Conservation (phyloP, 2,113 vertebrate genomes). For the Brachyhypopomus occidentalis region DNA sequence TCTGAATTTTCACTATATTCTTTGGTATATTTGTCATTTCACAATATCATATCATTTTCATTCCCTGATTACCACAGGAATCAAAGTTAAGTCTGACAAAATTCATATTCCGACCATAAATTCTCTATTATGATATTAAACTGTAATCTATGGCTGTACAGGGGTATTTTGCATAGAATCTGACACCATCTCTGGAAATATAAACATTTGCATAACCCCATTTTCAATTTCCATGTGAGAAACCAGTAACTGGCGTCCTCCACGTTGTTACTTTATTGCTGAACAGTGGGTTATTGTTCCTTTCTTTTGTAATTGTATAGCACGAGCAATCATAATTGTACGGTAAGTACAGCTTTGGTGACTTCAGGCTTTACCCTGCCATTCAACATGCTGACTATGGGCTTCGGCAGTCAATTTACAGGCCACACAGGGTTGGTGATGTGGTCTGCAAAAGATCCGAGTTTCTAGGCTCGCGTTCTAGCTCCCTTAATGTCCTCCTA, state of each 20-base stretch:
- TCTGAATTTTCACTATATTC: neutral
- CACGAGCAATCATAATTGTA: slow-evolving; percentile 42
- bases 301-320: slow-evolving; percentile 43
- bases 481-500: slow-evolving; percentile 34
- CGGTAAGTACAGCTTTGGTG: slow-evolving; percentile 38
- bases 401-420: slow-evolving; percentile 31
- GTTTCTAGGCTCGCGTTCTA: slow-evolving; percentile 33
- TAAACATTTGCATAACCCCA: slow-evolving; percentile 64
- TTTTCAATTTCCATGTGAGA: slow-evolving; percentile 54
- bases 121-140: slow-evolving; percentile 65
- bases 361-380: slow-evolving; percentile 32
- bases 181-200: slow-evolving; percentile 62
- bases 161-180: slow-evolving; percentile 58
- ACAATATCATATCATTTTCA: slow-evolving; percentile 10
- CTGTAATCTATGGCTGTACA: slow-evolving; percentile 62
- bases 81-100: slow-evolving; percentile 45
- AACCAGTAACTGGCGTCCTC: slow-evolving; percentile 38
- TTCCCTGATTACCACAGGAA: slow-evolving; percentile 17
- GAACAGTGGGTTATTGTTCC: slow-evolving; percentile 52
- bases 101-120: slow-evolving; percentile 58
- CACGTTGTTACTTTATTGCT: slow-evolving; percentile 33
- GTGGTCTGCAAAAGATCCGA: slow-evolving; percentile 37
- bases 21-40: neutral
- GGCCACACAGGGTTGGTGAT: slow-evolving; percentile 39
- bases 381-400: slow-evolving; percentile 36